Evolutionary conservation across 2,888 invertebrate genomes (phyloP), one percentile per base, ranked within the genome.

Genomic region (Sphinx pinastri): DNA sequence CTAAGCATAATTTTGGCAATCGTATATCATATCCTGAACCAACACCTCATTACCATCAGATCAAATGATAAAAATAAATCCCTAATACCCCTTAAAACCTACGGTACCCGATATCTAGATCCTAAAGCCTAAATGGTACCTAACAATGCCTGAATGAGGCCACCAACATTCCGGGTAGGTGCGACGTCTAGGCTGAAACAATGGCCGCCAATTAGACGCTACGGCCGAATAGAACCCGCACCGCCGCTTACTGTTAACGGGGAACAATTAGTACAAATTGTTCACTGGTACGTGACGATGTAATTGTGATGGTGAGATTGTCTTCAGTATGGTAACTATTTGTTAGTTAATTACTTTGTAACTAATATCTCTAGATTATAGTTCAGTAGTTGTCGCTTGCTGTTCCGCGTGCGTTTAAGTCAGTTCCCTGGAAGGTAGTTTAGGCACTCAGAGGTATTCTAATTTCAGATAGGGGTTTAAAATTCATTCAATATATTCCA

Each of bases 181-280:
- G 63, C 63, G 63, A 68, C 31, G 66, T 14, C 67, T 31, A 67
- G 47, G 38, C 52, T 60, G 59, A 58, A 59, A 70, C 70, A 70
- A 67, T 68, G 70, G 67, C 67, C 47, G 67, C 70, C 70, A 70
- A 70, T 70, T 70, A 70, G 67, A 63, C 63, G 63, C 13, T 13
- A 47, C 49, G 13, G 16, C 19, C 19, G 47, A 63, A 49, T 19
- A 16, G 63, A 63, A 63, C 63, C 70, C 55, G 63, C 63, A 54
- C 63, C 69, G 45, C 67, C 38, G 8, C 54, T 57, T 55, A 68
- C 68, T 68, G 68, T 57, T 16, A 68, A 68, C 63, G 49, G 63
- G 47, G 13, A 58, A 58, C 58, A 63, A 63, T 63, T 63, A 49
- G 63, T 63, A 63, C 63, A 49, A 63, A 63, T 63, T 63, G 63